Base-by-base conservation (phyloP, 92 coral and sea anemone genomes). In the Montipora capitata region DNA sequence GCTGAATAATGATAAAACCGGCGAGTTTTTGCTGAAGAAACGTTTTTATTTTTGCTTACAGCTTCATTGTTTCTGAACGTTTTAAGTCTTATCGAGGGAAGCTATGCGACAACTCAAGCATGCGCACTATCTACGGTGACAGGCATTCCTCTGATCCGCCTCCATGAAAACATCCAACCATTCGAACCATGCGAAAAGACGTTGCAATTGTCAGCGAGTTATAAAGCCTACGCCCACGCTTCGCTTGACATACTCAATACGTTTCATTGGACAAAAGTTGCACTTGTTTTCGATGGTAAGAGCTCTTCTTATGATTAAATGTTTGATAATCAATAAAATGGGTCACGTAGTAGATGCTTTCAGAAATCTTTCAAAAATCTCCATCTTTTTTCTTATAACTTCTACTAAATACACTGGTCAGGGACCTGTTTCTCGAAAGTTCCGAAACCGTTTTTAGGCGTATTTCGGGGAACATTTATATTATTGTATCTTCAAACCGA, bases 81-180 rank as follows among this genome's bases (percentile, higher is more conserved):
- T 52, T 72, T 87, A 40, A 79, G 87, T 13, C 54, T 93, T 69
- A 15, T 93, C 10, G 92, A 87, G 62, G 89, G 94, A 58, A 40
- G 56, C 49, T n/a, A 15, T 0, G 72, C 80, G 6, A 62, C 45
- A 17, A 35, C 27, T 63, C 72, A 72, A 58, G 78, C 84, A 78
- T 91, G 92, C 84, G 73, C 89, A n/a, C 65, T 91, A 4, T 74
- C 94, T n/a, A 41, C 84, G 4, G 72, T 93, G 10, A 71, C 92
- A 39, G 76, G 79, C 38, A 65, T 93, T 35, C 94, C 96, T 3
- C 64, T 86, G 2, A 51, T 93, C 57, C 81, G 87, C 16, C 54
- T 90, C 61, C 87, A 65, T 70, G 79, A 74, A 2, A 52, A 15
- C 54, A 40, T 64, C 9, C n/a, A 44, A 5, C 62, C 70, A 35